Evolutionary conservation across 2,888 invertebrate species (phyloP).

Genomic region (Deilephila elpenor): DNA sequence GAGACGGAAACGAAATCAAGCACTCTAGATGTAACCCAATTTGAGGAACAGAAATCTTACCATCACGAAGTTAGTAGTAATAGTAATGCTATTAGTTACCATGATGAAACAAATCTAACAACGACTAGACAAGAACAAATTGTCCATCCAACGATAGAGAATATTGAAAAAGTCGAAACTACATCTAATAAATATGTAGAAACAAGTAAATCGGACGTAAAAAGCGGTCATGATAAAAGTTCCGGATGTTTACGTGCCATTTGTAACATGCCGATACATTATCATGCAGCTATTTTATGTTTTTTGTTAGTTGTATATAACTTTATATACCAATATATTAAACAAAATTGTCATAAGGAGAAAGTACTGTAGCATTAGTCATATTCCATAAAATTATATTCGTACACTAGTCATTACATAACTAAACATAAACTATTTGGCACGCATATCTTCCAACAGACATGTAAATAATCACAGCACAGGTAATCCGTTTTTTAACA

Average conservation of each 20-base stretch:
- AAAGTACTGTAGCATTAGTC: conserved; percentile 44
- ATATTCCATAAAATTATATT: conserved; percentile 48
- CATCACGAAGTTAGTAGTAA: conserved; percentile 7
- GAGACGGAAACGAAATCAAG: conserved; percentile 41
- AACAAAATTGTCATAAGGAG: conserved; percentile 72
- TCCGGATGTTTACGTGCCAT: conserved; percentile 69
- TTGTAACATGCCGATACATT: conserved; percentile 81
- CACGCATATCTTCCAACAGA: conserved; percentile 44
- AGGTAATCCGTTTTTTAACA: conserved; percentile 55
- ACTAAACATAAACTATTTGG: conserved; percentile 45
- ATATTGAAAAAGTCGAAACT: conserved; percentile 38
- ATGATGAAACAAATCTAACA: conserved; percentile 1
- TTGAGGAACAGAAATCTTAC: background rate
- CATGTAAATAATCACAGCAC: conserved; percentile 75
- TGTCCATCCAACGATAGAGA: conserved; percentile 33
- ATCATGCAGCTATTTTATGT: conserved; percentile 81
- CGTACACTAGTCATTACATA: conserved; percentile 75
- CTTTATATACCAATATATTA: conserved; percentile 79
- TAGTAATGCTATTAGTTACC: conserved; percentile 18
- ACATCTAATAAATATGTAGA: conserved; percentile 40
- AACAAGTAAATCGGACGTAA: conserved; percentile 52
- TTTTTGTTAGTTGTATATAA: conserved; percentile 82
- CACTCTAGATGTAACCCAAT: conserved; percentile 7
- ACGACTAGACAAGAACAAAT: background rate
- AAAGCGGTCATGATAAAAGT: conserved; percentile 67